Percentiles rank a stretch among this genome's conserved stretches.
These are phyloP conservation scores for Sesamia inferens DNA, from an alignment of 2,888 invertebrate species.

Conservation along the genomic window DNA sequence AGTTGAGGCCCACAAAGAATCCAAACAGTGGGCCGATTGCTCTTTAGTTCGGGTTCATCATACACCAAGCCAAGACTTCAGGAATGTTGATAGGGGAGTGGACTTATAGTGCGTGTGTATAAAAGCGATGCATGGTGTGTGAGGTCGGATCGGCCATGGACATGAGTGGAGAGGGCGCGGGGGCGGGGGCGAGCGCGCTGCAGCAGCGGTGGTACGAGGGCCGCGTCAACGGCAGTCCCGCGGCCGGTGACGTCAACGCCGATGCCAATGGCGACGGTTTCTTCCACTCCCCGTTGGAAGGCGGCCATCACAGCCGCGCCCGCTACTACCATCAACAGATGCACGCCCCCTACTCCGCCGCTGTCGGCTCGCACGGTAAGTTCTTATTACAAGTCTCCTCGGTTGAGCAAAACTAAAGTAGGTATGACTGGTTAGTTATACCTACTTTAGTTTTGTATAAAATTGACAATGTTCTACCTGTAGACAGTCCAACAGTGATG, in stretches of 20 bases:
- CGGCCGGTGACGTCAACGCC: slow-evolving; percentile 85
- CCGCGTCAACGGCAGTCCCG: slow-evolving; percentile 89
- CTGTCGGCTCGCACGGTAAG: slow-evolving; percentile 89
- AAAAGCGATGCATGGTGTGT: slow-evolving; percentile 90
- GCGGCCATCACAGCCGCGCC: slow-evolving; percentile 89
- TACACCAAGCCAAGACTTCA: slow-evolving; percentile 68
- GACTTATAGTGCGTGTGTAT: slow-evolving; percentile 86
- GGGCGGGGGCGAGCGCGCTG: slow-evolving; percentile 83
- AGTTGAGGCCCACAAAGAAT: slow-evolving; percentile 65
- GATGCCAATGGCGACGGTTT: slow-evolving; percentile 89
- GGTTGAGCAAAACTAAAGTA: too few relatives aligned
- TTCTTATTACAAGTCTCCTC: slow-evolving; percentile 19
- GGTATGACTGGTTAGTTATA: too few relatives aligned
- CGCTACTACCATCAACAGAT: slow-evolving; percentile 90
- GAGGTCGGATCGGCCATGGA: slow-evolving; percentile 87
- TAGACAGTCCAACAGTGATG: neutral
- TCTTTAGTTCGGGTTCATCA: slow-evolving; percentile 68
- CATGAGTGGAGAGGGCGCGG: slow-evolving; percentile 87
- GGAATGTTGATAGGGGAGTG: slow-evolving; percentile 86
- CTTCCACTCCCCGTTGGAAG: slow-evolving; percentile 90
- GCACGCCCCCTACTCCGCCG: slow-evolving; percentile 89
- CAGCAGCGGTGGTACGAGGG: slow-evolving; percentile 90
- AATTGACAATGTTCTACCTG: slow-evolving; percentile 13
- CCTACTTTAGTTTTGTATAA: neutral
- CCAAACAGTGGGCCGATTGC: slow-evolving; percentile 74